phyloP scores from a whole-genome alignment of 2,888 invertebrate species.

The Aleiodes testaceus region DNA sequence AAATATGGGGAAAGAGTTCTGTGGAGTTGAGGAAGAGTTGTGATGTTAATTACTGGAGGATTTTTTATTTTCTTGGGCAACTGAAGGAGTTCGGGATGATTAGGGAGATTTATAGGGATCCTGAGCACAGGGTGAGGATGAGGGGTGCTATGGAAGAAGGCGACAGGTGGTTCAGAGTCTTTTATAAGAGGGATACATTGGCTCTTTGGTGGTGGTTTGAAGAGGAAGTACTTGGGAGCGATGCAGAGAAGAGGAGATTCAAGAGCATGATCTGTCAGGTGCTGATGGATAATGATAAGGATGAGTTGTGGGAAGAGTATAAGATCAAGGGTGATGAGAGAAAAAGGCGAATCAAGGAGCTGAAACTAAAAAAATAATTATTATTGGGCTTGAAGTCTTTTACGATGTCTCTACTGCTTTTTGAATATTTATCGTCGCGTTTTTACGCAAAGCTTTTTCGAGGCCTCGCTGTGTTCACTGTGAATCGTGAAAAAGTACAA shows the following conservation, averaged over 20 bases:
- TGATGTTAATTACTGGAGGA: constrained; percentile 14
- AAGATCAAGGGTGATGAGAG: constrained; percentile 11
- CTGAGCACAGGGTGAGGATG: constrained; percentile 9
- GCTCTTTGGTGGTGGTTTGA: constrained; percentile 23
- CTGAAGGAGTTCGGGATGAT: constrained; percentile 17
- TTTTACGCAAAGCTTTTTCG: too few relatives aligned
- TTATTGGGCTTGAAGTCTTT: too few relatives aligned
- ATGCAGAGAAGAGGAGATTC: constrained; percentile 12
- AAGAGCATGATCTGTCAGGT: constrained; percentile 18
- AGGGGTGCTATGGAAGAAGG: constrained; percentile 9
- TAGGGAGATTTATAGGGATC: constrained; percentile 13
- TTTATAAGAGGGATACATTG: constrained; percentile 15
- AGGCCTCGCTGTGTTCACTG: too few relatives aligned
- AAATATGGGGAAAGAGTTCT: constrained; percentile 17
- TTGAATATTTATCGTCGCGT: too few relatives aligned
- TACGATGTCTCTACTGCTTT: too few relatives aligned
- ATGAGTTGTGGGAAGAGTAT: constrained; percentile 25
- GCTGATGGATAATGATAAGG: constrained; percentile 10
- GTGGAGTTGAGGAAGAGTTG: neutral
- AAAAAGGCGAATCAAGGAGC: neutral
- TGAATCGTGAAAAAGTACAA: too few relatives aligned
- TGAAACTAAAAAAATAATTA: neutral
- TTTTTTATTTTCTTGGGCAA: constrained; percentile 1
- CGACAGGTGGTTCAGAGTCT: constrained; percentile 22
- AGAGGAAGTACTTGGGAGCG: constrained; percentile 3